Evolutionary conservation across 2,888 invertebrate genomes (phyloP).

Genomic region (Aleiodes leptofemur): DNA sequence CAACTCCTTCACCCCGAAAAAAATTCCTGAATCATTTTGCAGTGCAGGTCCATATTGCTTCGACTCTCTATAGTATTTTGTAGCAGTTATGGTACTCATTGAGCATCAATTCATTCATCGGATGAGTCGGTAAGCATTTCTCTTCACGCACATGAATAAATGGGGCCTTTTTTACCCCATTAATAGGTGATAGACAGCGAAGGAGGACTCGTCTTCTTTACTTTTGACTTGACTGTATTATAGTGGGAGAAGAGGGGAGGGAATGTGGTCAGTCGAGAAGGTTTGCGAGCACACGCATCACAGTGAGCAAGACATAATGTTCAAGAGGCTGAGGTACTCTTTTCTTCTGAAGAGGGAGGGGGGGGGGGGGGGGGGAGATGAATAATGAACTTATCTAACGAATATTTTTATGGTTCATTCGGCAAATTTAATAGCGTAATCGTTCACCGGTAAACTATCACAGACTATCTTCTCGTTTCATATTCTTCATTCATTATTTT

Average conservation of each 20-base stretch:
- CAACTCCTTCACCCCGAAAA: no score
- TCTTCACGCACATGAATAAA: not conserved
- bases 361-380: slow-evolving; percentile 32
- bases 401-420: slow-evolving; percentile 65
- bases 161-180: not conserved
- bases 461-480: not conserved
- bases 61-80: no score
- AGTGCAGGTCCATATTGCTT: no score
- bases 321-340: not conserved
- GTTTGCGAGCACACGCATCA: slow-evolving; percentile 58
- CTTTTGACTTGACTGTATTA: slow-evolving; percentile 25
- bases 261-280: slow-evolving; percentile 72
- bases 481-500: slow-evolving; percentile 35
- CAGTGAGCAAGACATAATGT: slow-evolving; percentile 41
- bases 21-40: no score
- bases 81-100: no score
- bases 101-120: no score
- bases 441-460: not conserved
- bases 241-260: slow-evolving; percentile 64
- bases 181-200: slow-evolving; percentile 2
- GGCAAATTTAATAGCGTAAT: slow-evolving; percentile 44
- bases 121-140: not conserved
- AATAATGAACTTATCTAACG: slow-evolving; percentile 16
- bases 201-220: slow-evolving; percentile 17
- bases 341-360: not conserved